Base-by-base conservation (phyloP, 92 coral and sea anemone genomes). In the Zoanthus solanderi region DNA sequence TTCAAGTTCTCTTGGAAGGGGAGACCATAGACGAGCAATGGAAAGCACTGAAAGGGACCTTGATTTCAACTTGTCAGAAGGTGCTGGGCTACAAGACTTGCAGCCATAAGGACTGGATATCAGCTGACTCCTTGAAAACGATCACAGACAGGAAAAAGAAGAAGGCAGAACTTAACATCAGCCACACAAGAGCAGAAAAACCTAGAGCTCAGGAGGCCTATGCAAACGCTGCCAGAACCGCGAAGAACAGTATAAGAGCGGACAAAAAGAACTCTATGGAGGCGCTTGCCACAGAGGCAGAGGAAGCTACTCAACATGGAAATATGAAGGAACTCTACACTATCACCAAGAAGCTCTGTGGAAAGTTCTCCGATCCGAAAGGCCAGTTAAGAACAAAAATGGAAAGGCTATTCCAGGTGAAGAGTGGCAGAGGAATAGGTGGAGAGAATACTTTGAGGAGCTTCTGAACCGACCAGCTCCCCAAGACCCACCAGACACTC, bases 111-210 rank as follows among this genome's bases (percentile, higher is more conserved):
- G 14, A 57, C 4, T 32, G 85, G 85, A 80, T 80, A 12, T 80
- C 85, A 13, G 52, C 85, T 34, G 53, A 80, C 46, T 16, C 85
- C 18, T 53, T 79, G 47, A 57, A 57, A 57, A 79, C 56, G 73
- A 60, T 80, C 0, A 23, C 66, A 32, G 85, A 80, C 18, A 80
- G 46, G 17, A 80, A 31, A 28, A 53, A 46, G 52, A 60, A 80
- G 73, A 80, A 80, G 85, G 85, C 85, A 32, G 85, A 52, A 34
- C 72, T 80, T 58, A 80, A 80, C 52, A 80, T 56, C 85, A 80
- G 73, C 67, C 48, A 45, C 44, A 6, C 65, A 0, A 57, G 14
- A 0, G 42, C 42, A 37, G 4, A 37, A 2, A 57, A 57, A 17
- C 13, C 65, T 8, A 57, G 3, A 37, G 42, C 42, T 37, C 42